A percentile compares a stretch with the other conserved stretches of the same genome.
These are phyloP conservation scores for Lithosia quadra DNA, from an alignment of 2,888 invertebrate genomes.

Conservation along the genomic window DNA sequence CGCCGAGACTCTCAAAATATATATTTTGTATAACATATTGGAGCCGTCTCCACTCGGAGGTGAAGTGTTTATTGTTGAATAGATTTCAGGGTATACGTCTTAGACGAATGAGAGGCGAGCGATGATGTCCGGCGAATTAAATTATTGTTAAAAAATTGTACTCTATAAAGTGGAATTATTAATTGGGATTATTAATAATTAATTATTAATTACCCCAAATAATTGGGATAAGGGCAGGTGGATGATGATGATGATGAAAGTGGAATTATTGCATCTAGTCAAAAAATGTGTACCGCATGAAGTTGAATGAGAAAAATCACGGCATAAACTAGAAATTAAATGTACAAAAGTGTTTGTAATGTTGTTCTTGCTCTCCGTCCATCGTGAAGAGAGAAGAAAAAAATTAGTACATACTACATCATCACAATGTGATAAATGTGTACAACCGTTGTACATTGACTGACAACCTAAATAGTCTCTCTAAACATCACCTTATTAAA, in stretches of 20 bases:
- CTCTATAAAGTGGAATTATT: not conserved
- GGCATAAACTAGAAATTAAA: not conserved
- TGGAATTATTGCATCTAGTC: not conserved
- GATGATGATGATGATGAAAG: too few species aligned
- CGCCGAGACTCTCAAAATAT: not conserved
- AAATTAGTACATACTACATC: not conserved
- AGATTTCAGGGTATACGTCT: constrained; percentile 20
- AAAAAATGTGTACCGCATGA: not conserved
- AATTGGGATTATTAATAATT: too few species aligned
- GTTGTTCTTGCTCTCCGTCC: not conserved
- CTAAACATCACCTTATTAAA: not conserved
- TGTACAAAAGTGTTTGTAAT: not conserved
- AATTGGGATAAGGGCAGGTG: too few species aligned
- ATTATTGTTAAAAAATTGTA: not conserved
- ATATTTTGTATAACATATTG: constrained; percentile 1
- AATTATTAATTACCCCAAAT: too few species aligned
- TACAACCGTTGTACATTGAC: not conserved
- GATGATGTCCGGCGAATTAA: not conserved
- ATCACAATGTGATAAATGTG: not conserved
- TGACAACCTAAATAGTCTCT: not conserved
- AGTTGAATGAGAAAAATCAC: not conserved
- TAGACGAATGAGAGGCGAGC: constrained; percentile 11
- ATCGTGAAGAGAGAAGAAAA: not conserved
- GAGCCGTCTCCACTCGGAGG: not conserved
- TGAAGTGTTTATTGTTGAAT: constrained; percentile 9